Evolutionary conservation across 2,888 invertebrate species (phyloP), one percentile per base, ranked within the genome.

Genomic region (Spodoptera exigua): DNA sequence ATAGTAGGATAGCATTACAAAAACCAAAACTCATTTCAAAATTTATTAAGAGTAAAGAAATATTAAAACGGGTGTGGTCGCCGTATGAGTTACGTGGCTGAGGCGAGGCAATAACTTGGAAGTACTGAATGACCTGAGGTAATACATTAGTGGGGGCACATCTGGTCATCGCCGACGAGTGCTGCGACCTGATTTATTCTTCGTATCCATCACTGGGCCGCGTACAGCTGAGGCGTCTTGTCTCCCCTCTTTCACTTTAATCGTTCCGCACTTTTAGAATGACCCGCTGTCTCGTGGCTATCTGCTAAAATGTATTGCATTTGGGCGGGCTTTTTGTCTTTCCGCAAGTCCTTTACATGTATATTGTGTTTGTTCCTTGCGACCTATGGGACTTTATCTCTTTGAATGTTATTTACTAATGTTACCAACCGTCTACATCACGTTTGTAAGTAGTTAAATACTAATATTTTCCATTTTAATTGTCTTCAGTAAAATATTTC

Each of bases 181-280:
- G 84, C 84, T 83, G 87, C 83, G 86, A 86, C 79, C 88, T 90
- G 93, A 94, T 93, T 93, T 93, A 94, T 92, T 86, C 87, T 79
- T 82, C 75, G 85, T 81, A 93, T 94, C 90, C 89, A 91, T 94
- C 93, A 93, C 89, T 80, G 78, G 71, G 80, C 79, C 76, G 81
- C 77, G 81, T 85, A 86, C 87, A 86, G 85, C 88, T 88, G 89
- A 88, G 88, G 86, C 85, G 84, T 85, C 85, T 87, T 88, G 88
- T 89, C 88, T 85, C 87, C 87, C 83, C 81, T 71, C 70, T 79
- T 76, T 76, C 65, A 74, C 76, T 85, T 78, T 86, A 86, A 87
- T 86, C 81, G 81, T 53, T 81, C 78, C 82, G 79, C 85, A 86
- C 81, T 87, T 85, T 84, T 80, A 76, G 72, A 82, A 78, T 79